These are phyloP conservation scores for Nematopogon swammerdamellus DNA, from an alignment of 2,888 invertebrate genomes.

Conservation along the genomic window DNA sequence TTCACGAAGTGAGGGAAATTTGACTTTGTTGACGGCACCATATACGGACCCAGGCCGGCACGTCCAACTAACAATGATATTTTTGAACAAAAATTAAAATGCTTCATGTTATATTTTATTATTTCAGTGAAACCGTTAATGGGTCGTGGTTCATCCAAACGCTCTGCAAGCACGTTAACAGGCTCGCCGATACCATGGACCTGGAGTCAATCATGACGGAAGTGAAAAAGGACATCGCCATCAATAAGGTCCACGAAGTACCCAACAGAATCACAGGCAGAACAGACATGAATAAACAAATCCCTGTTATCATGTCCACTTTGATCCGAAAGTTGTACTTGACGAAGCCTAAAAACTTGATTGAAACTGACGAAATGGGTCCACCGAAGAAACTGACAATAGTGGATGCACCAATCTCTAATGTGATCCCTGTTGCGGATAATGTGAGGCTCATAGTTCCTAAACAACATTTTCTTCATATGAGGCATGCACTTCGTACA, in stretches of 20 bases:
- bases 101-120: neutral
- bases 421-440: too few relatives aligned
- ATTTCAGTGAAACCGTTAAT: conserved; percentile 19
- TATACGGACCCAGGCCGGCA: too few relatives aligned
- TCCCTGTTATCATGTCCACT: conserved; percentile 26
- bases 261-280: conserved; percentile 20
- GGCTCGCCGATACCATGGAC: conserved; percentile 21
- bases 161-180: conserved; percentile 28
- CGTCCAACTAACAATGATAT: too few relatives aligned
- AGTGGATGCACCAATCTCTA: too few relatives aligned
- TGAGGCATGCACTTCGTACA: neutral
- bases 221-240: conserved; percentile 32
- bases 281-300: conserved; percentile 26
- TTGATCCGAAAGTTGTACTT: conserved; percentile 30
- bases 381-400: too few relatives aligned
- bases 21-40: too few relatives aligned
- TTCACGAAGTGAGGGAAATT: too few relatives aligned
- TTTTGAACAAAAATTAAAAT: neutral
- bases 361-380: too few relatives aligned
- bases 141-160: conserved; percentile 43
- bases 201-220: conserved; percentile 32
- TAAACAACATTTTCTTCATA: neutral
- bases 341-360: conserved; percentile 7
- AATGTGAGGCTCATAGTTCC: neutral
- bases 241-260: conserved; percentile 22